Evolutionary conservation across 2,888 invertebrate species (phyloP).

Genomic region (Chironomus tentans): DNA sequence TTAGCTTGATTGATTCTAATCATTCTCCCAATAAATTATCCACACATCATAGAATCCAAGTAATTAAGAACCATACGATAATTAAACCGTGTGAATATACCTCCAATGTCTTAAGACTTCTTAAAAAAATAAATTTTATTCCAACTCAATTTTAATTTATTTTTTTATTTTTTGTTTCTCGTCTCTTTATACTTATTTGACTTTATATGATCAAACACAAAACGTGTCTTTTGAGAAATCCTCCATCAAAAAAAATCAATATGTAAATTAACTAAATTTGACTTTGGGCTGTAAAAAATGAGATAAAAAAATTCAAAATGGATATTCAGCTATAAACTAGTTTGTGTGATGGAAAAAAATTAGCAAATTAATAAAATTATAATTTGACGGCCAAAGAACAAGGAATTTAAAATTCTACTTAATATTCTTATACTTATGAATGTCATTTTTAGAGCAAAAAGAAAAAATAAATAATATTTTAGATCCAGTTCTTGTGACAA

Average conservation of each 20-base stretch:
- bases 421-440: background rate
- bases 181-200: too few relatives aligned
- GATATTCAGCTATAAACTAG: background rate
- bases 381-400: background rate
- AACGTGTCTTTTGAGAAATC: slow-evolving; percentile 5
- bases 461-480: background rate
- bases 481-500: too few relatives aligned
- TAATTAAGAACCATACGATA: too few relatives aligned
- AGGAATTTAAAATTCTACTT: background rate
- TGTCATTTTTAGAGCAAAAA: background rate
- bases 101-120: too few relatives aligned
- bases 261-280: slow-evolving; percentile 20
- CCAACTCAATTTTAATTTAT: background rate
- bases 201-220: background rate
- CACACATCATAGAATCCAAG: too few relatives aligned
- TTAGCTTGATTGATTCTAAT: too few relatives aligned
- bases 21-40: too few relatives aligned
- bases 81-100: too few relatives aligned
- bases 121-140: too few relatives aligned
- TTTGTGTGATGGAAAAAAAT: background rate
- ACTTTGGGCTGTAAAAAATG: background rate
- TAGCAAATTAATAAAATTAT: background rate
- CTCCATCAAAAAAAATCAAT: slow-evolving; percentile 23
- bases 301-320: background rate
- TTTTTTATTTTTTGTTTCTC: background rate